Evolutionary conservation across 2,797 vertebrate species (phyloP), one percentile per base, ranked within the genome.

Genomic region (Intellagama lesueurii): DNA sequence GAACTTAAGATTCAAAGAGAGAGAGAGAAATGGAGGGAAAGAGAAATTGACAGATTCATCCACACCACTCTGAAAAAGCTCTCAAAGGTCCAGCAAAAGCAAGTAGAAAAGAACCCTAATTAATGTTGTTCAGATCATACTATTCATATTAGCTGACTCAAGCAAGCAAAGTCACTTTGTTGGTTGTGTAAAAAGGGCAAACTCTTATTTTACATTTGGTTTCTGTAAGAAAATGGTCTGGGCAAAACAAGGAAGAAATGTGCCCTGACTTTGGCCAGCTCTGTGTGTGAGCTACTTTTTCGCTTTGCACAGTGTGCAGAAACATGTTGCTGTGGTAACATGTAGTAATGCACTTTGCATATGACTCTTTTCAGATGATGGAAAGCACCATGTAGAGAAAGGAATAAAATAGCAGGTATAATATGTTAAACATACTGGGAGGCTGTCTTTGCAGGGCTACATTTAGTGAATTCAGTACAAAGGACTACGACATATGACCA

Each of bases 81-180:
- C 35, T 56, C 30, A 52, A 2, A 88, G 89, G 83, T 52, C 79
- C 0, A 26, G 77, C 17, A 64, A 68, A 56, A 89, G 9, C 91
- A 86, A 0, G 2, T 90, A 64, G 84, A 85, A 85, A 91, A 93
- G 8, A 3, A 70, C 81, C 32, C 82, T 86, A 81, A 19, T 35
- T 73, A n/a, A 66, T 49, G 89, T 0, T 81, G 78, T 90, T 84
- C 49, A 75, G 0, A 0, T 49, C 26, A 4, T 6, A 4, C 22
- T 76, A 76, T 2, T 5, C 22, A 80, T 12, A 47, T 87, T 64
- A 44, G 22, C 4, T 85, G 60, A 49, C 87, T 89, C 89, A 40
- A 82, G 81, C 26, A n/a, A 85, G 2, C 0, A 40, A 76, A 78
- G 89, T 89, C 88, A 49, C 86, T 85, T 16, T 44, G 1, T 60